These are phyloP conservation scores for Pseudochirops cupreus DNA, from an alignment of 2,797 vertebrate genomes.

Conservation along the genomic window DNA sequence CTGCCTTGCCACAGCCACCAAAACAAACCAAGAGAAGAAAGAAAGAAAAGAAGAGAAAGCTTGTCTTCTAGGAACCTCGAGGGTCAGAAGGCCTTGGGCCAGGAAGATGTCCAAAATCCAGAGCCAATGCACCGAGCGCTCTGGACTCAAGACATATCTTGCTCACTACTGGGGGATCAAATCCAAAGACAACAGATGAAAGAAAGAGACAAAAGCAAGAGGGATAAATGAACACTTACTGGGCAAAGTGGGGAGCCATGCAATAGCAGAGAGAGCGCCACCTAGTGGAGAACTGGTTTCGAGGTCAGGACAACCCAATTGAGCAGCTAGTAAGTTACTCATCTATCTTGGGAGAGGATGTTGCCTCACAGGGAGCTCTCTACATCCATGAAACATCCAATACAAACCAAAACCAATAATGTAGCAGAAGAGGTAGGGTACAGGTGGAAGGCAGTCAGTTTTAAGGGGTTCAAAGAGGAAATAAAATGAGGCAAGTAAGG, in stretches of 20 bases:
- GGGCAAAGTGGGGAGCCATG: neutral
- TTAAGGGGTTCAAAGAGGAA: neutral
- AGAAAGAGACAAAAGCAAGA: neutral
- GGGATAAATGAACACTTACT: neutral
- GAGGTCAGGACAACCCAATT: neutral
- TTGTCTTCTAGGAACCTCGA: neutral
- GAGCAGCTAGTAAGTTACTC: neutral
- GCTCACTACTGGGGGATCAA: neutral
- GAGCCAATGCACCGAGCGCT: neutral
- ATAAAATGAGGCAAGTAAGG: neutral
- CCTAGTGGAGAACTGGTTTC: neutral
- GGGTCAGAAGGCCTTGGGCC: neutral
- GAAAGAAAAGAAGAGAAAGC: neutral
- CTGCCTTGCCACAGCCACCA: rapidly evolving
- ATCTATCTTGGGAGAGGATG: neutral
- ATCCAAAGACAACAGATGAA: neutral
- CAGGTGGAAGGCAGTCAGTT: neutral
- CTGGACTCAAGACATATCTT: neutral
- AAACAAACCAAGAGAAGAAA: rapidly evolving
- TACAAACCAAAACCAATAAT: neutral
- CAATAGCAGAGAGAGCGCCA: neutral
- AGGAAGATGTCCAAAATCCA: neutral
- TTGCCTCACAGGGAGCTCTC: neutral
- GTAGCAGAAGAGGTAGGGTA: neutral
- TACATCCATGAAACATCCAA: neutral